Percentiles rank a stretch among this genome's conserved stretches.
Conservation (phyloP, 2,888 invertebrate genomes). For the Mimas tiliae region DNA sequence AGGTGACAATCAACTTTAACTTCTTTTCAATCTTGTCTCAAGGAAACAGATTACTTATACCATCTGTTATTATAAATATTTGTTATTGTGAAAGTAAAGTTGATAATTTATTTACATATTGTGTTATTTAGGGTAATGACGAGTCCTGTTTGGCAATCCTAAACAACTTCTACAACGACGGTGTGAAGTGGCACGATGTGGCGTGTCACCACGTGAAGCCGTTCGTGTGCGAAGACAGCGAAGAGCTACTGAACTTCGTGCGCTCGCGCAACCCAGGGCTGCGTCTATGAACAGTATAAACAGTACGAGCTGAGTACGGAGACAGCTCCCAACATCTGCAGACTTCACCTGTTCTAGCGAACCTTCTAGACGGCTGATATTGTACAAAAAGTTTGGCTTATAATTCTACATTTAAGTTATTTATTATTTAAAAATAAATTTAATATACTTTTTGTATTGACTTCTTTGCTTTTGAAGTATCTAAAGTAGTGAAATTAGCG, state of each 20-base stretch:
- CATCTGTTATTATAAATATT: not conserved
- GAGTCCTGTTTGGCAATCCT: conserved; percentile 95
- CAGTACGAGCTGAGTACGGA: not conserved
- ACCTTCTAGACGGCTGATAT: conserved; percentile 68
- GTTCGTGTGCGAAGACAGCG: conserved; percentile 96
- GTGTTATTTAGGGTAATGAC: conserved; percentile 89
- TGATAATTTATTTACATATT: not conserved
- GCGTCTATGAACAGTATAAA: conserved; percentile 85
- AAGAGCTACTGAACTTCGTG: conserved; percentile 94
- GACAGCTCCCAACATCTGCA: conserved; percentile 29
- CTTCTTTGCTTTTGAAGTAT: not conserved
- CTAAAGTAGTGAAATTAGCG: not conserved
- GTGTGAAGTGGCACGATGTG: conserved; percentile 94
- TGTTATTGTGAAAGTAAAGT: not conserved
- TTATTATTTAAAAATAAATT: conserved; percentile 58
- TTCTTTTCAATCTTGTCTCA: not conserved
- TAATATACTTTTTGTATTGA: conserved; percentile 10
- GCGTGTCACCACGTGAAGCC: conserved; percentile 94
- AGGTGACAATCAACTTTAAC: conserved; percentile 76
- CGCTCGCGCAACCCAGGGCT: conserved; percentile 94
- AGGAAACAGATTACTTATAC: not conserved
- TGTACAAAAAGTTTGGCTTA: conserved; percentile 77
- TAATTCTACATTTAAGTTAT: conserved; percentile 71
- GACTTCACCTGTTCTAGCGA: conserved; percentile 55
- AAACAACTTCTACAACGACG: conserved; percentile 96